Evolutionary conservation across 2,888 invertebrate genomes (phyloP), one percentile per base, ranked within the genome.

Genomic region (Cephus runcator): DNA sequence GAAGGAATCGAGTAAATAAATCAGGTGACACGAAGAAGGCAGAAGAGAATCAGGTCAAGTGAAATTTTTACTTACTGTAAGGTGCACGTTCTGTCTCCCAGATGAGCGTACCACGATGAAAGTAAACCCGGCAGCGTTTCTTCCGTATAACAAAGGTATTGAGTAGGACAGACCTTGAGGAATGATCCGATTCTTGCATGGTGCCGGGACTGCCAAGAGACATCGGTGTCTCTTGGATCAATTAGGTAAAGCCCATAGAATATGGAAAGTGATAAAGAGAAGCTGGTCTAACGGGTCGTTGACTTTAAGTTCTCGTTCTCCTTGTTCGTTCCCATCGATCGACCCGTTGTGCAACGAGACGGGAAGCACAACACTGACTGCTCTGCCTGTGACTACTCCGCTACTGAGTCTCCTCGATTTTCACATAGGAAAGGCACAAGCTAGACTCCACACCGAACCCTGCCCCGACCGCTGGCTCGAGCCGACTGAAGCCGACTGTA

Each of bases 21-120:
- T 56, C 23, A 9, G 56, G 23, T 56, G 9, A 56, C 56, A 9
- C 56, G 23, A 56, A 23, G 23, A 56, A 23, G 23, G 2, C 56
- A 56, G 23, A 23, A 56, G 23, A 2, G 23, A 56, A 56, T 56
- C 9, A 2, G 23, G 23, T 56, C 56, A 56, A 56, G 56, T 56
- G 23, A 56, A 56, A 56, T 9, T 73, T 40, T 34, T 34, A 91
- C 93, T 93, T 91, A 94, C 94, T 92, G 87, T 92, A 92, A 77
- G 93, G 93, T 77, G 93, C 91, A 83, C 92, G 92, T 83, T 93
- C 93, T 74, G 93, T 93, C 87, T 95, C 95, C 95, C 95, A 95
- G 75, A 94, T 93, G 79, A 95, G 91, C 77, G 92, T 93, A 82
- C 93, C 93, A 76, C 93, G 93, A 89, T 95, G 94, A 83, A 95